Base-by-base conservation (phyloP, 2,797 vertebrate species). In the Melanitta fusca region DNA sequence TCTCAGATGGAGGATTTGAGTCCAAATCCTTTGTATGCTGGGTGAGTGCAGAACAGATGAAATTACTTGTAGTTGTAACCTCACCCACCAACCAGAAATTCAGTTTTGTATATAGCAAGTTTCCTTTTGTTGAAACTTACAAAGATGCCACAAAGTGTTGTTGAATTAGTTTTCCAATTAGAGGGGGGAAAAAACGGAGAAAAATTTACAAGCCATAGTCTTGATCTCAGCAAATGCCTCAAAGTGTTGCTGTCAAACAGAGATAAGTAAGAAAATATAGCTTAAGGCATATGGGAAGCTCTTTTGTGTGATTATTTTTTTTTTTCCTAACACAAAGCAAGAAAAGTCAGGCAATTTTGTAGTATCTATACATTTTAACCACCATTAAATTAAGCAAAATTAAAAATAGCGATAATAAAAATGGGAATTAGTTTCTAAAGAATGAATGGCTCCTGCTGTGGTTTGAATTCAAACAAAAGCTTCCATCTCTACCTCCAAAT, bases 391-490 rank as follows among this genome's bases (percentile, higher is more conserved):
- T 56, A 62, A 61, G 7, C 5, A 74, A 81, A 89, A 86, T 68
- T 89, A 39, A 72, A 86, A 92, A 87, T 18, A 91, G 25, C 22
- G 61, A 41, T 72, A 75, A 66, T 49, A 85, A 84, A 94, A 89
- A 66, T 38, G 10, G 6, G 39, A 64, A 78, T 69, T 89, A 43
- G 5, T 34, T 92, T 65, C 27, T 36, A 47, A 77, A 71, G 34
- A 81, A 16, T 57, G 24, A 84, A 66, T 66, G 53, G 7, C 39
- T 84, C 10, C 75, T 64, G 8, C 24, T 74, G 18, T 74, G 58
- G 22, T 74, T 64, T 71, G 41, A 92, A 96, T 77, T 86, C 64
- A 88, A 65, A 81, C 21, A 69, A 71, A 77, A 17, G 0, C 53
- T 85, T 80, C 11, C 61, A 80, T 83, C 21, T 14, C 22, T 6